Base-by-base conservation (phyloP, 2,113 vertebrate genomes). In the Tapirus terrestris region DNA sequence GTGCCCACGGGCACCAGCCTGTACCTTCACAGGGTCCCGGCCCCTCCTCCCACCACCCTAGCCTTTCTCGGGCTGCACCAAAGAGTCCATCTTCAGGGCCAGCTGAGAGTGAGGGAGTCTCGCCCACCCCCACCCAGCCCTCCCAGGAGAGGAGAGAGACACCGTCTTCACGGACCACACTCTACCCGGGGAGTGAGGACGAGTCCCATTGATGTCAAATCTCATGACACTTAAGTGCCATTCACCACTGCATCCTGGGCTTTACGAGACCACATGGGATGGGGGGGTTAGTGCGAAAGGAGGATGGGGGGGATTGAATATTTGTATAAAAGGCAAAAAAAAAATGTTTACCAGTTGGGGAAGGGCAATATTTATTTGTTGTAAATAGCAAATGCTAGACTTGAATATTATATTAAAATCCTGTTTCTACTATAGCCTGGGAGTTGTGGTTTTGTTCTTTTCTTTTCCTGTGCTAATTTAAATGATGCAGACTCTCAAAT, bases 351-450 rank as follows among this genome's bases (percentile, higher is more conserved):
- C 98, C 90, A 63, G 88, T 95, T 91, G 97, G 98, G 98, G 95
- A 79, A 96, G 98, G 98, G 10, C 98, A 97, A 96, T 99, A 99
- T 99, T 99, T 99, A 99, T 99, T 99, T 99, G 98, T 98, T 99
- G 99, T 99, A 99, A 99, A 99, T 99, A 99, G 98, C 96, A 98
- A 93, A 94, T 76, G 95, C 97, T 60, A 96, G 98, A 98, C 98
- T 98, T 99, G 98, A 99, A 99, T 98, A 98, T 99, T 99, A 97
- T 98, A 99, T 98, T 99, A 99, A 98, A 99, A 92, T 84, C 43
- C 76, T 6, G 88, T 98, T 98, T 98, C 97, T 98, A 98, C 95
- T 76, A 75, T 16, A 77, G 48, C 65, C 72, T 43, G 72, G 80
- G 91, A 63, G 23, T 10, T 2, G 6, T 25, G 25, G 31, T 39